phyloP scores from a whole-genome alignment of 2,113 vertebrate species.

The Potamarius usumacintae region DNA sequence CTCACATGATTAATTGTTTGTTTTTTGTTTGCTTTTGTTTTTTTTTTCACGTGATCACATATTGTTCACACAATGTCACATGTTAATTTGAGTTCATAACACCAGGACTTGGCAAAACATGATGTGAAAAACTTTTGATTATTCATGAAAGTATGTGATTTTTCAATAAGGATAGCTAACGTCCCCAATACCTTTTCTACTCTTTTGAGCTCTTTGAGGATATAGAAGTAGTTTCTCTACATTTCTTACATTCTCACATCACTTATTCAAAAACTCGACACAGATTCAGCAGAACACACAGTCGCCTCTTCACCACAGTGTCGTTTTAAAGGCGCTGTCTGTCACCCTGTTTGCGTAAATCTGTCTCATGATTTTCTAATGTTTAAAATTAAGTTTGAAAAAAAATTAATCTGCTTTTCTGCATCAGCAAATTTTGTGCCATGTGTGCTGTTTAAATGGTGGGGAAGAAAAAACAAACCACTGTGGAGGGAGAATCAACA shows the following conservation, averaged over 20 bases:
- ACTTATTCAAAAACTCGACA: neutral
- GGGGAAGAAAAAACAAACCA: neutral
- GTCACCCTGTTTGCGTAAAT: neutral
- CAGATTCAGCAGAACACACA: too few relatives aligned
- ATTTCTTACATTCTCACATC: neutral
- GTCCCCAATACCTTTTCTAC: neutral
- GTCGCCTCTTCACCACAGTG: neutral
- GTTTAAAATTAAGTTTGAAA: neutral
- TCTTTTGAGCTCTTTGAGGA: neutral
- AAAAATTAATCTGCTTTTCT: neutral
- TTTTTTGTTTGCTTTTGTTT: too few relatives aligned
- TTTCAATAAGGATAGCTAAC: neutral
- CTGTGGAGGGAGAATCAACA: neutral
- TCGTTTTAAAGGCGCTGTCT: neutral
- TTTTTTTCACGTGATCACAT: neutral
- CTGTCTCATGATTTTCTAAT: neutral
- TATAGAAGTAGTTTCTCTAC: too few relatives aligned
- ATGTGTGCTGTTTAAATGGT: neutral
- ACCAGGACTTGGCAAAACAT: neutral
- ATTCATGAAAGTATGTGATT: neutral
- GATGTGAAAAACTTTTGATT: neutral
- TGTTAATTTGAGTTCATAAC: neutral
- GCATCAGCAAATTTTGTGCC: neutral
- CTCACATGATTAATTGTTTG: neutral
- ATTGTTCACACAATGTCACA: neutral